These are phyloP conservation scores for Spinus olivaceus DNA, from an alignment of 2,797 vertebrate genomes.

Conservation along the genomic window DNA sequence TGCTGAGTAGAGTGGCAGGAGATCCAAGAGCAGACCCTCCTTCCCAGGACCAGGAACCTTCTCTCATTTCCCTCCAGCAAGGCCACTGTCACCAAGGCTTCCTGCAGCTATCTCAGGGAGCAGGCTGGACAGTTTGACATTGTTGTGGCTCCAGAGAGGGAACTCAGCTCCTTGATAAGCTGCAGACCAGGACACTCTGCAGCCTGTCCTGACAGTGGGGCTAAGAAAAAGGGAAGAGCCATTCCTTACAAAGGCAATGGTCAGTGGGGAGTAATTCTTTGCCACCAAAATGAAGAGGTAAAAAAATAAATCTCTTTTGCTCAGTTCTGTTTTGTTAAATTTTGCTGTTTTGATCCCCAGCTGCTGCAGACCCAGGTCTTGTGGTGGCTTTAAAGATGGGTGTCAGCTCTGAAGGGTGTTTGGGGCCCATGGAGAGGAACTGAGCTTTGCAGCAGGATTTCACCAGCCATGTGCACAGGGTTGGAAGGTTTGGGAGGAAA, in stretches of 20 bases:
- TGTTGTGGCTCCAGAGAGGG: not conserved
- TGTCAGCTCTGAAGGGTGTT: not conserved
- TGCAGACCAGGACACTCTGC: not conserved
- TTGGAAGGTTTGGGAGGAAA: not conserved
- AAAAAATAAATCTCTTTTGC: not conserved
- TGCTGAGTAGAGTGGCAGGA: not conserved
- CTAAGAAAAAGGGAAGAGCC: not conserved
- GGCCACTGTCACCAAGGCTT: not conserved
- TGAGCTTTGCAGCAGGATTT: not conserved
- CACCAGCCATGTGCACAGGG: accelerated
- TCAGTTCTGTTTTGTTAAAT: not conserved
- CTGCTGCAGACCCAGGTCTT: not conserved
- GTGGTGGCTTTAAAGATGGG: not conserved
- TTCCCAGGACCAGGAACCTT: not conserved
- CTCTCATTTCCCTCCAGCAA: not conserved
- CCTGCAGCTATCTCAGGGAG: not conserved
- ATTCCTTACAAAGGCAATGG: not conserved
- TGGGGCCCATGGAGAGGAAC: not conserved
- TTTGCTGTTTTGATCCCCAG: not conserved
- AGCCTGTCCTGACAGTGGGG: not conserved
- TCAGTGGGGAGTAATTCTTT: not conserved
- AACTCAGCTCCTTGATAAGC: not conserved
- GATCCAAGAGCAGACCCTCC: not conserved
- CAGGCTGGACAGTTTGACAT: not conserved
- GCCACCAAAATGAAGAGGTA: not conserved